phyloP scores from a whole-genome alignment of 2,888 invertebrate genomes.

The Cephus nigrinus region DNA sequence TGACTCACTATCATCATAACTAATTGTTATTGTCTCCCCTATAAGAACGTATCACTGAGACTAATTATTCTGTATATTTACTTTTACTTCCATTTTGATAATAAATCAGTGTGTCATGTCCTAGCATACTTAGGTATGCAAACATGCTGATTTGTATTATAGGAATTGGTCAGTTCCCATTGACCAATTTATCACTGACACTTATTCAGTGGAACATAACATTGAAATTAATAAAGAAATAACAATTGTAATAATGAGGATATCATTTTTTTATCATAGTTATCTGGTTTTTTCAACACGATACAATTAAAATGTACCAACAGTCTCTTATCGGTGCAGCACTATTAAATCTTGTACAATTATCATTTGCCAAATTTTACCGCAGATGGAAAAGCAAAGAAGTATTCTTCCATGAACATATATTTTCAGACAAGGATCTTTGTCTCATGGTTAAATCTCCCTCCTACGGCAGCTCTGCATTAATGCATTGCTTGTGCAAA shows the following conservation, averaged over 20 bases:
- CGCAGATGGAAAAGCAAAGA: background rate
- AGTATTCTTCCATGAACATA: background rate
- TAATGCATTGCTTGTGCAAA: background rate
- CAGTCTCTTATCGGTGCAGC: background rate
- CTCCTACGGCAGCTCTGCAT: background rate
- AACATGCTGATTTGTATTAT: too few species aligned
- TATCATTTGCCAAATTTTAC: background rate
- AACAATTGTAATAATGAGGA: background rate
- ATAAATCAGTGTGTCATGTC: background rate
- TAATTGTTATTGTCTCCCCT: background rate
- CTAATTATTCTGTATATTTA: background rate
- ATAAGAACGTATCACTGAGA: background rate
- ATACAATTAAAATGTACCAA: background rate
- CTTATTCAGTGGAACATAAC: background rate
- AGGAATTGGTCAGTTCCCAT: background rate
- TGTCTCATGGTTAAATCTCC: background rate
- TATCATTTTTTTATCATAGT: background rate
- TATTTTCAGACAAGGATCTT: background rate
- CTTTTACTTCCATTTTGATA: background rate
- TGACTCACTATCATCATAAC: background rate
- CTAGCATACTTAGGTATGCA: background rate
- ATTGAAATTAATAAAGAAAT: background rate
- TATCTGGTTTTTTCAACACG: background rate
- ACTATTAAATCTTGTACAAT: background rate
- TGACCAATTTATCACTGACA: background rate